A percentile compares a stretch with the other conserved stretches of the same genome.
Conservation (phyloP, 2,113 vertebrate species). For the Archocentrus centrarchus region DNA sequence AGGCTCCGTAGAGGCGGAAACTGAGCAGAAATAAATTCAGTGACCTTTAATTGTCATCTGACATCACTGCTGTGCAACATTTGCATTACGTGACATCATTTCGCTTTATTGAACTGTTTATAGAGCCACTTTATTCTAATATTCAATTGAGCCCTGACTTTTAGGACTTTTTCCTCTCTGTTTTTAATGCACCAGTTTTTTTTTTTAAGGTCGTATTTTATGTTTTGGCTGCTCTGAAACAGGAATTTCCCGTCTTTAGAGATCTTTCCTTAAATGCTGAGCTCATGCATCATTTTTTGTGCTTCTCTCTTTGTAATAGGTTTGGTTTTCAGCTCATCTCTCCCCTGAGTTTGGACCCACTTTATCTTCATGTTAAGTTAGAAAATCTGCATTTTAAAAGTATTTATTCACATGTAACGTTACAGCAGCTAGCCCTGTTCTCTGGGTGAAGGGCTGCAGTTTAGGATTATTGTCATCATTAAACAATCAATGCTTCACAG, state of each 20-base stretch:
- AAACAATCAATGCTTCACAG: background rate
- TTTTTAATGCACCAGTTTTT: background rate
- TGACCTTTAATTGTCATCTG: background rate
- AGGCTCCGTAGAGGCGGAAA: accelerated
- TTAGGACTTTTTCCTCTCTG: too few species aligned
- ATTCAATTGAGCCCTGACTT: too few species aligned
- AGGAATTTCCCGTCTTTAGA: accelerated
- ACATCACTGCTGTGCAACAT: background rate
- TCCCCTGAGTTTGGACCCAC: too few species aligned
- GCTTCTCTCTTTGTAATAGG: background rate
- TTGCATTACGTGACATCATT: background rate
- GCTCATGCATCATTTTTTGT: background rate
- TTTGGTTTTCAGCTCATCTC: background rate
- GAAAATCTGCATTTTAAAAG: background rate
- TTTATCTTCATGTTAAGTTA: accelerated
- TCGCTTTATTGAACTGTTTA: too few species aligned
- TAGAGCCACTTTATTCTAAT: too few species aligned
- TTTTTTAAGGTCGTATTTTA: background rate
- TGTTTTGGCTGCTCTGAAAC: background rate
- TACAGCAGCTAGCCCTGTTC: background rate
- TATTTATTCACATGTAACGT: background rate
- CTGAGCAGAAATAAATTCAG: background rate
- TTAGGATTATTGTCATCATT: background rate
- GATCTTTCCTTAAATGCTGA: background rate
- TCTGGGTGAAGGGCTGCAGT: background rate